Evolutionary conservation across 2,888 invertebrate genomes (phyloP).

Genomic region (Isoperla grammatica): DNA sequence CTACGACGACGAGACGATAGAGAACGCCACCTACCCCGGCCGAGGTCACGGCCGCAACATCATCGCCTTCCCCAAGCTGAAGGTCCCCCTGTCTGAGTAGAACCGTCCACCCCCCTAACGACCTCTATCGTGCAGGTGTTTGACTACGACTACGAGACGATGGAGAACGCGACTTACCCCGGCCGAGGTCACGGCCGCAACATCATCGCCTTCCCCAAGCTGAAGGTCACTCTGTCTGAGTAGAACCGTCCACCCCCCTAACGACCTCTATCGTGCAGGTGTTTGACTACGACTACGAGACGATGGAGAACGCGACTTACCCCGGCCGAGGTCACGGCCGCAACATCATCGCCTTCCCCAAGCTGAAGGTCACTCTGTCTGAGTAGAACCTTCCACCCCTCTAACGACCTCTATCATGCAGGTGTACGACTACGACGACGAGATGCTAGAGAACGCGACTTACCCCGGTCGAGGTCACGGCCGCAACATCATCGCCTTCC

Average conservation of each 20-base stretch:
- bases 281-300: slow-evolving; percentile 15
- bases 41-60: slow-evolving; percentile 24
- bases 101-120: no score
- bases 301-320: slow-evolving; percentile 13
- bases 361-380: slow-evolving; percentile 41
- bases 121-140: no score
- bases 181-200: slow-evolving; percentile 23
- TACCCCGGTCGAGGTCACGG: slow-evolving; percentile 20
- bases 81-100: slow-evolving; percentile 44
- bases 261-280: no score
- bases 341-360: slow-evolving; percentile 23
- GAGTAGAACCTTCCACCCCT: no score
- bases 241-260: no score
- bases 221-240: slow-evolving; percentile 42
- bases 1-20: slow-evolving; percentile 12
- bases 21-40: slow-evolving; percentile 12
- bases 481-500: slow-evolving; percentile 24
- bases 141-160: slow-evolving; percentile 13
- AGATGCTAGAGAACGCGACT: slow-evolving; percentile 14
- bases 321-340: slow-evolving; percentile 21
- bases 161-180: slow-evolving; percentile 9
- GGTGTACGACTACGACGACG: slow-evolving; percentile 16
- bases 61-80: slow-evolving; percentile 23
- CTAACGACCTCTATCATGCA: no score
- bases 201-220: slow-evolving; percentile 22